Percentiles rank a stretch among this genome's conserved stretches.
Conservation (phyloP, 1,140 invertebrate species). For the Drosophila nikananu region DNA sequence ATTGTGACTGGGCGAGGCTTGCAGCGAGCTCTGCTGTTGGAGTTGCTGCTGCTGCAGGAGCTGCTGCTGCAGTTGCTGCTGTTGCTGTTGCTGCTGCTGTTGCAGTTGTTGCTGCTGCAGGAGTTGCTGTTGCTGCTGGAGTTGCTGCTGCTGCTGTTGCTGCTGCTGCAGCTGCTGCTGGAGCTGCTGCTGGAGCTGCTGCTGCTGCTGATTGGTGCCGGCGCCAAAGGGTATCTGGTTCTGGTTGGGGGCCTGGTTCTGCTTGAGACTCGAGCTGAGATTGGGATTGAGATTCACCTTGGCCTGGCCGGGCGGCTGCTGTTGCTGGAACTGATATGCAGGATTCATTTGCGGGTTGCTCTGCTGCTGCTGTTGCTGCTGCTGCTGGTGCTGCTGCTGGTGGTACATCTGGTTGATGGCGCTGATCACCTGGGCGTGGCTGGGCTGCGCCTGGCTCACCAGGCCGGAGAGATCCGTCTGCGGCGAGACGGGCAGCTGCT, state of each 20-base stretch:
- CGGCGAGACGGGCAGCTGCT: constrained; percentile 78
- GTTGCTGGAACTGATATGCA: constrained; percentile 79
- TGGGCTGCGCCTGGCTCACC: constrained; percentile 73
- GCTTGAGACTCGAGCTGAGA: constrained; percentile 27
- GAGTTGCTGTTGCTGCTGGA: constrained; percentile 19
- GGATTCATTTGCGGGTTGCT: constrained; percentile 78
- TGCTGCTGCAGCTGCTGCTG: constrained; percentile 29
- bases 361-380: constrained; percentile 60
- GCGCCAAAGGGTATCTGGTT: constrained; percentile 47
- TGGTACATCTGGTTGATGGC: constrained; percentile 80
- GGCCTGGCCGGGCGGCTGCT: constrained; percentile 68
- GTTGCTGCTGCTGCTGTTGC: constrained; percentile 42
- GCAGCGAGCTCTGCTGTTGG: constrained; percentile 66
- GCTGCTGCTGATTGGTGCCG: constrained; percentile 50
- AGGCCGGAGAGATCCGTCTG: constrained; percentile 77
- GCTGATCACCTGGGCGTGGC: constrained; percentile 70
- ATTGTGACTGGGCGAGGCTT: constrained; percentile 70
- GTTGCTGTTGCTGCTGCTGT: constrained; percentile 48
- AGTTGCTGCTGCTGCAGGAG: constrained; percentile 41
- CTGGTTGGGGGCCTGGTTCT: constrained; percentile 24
- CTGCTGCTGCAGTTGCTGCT: constrained; percentile 64
- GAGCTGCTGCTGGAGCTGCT: constrained; percentile 37
- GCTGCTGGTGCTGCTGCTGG: constrained; percentile 69
- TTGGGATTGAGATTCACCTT: constrained; percentile 58
- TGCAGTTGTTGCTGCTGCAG: constrained; percentile 46